Conservation (phyloP, 2,888 invertebrate genomes). For the Drosophila ezoana region DNA sequence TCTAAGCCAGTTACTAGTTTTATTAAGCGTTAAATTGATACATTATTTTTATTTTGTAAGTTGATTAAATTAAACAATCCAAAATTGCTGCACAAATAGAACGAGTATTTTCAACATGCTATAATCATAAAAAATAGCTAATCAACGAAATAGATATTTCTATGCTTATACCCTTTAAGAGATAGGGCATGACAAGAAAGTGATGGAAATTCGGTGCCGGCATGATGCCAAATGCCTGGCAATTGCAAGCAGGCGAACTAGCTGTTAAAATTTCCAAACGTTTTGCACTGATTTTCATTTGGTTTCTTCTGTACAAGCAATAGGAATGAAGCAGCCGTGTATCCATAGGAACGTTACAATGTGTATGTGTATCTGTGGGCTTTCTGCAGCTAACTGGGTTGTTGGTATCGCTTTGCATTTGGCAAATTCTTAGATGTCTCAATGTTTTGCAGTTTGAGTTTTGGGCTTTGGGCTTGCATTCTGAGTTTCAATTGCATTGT, state of each 20-base stretch:
- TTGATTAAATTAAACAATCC: too few relatives aligned
- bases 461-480: slow-evolving; percentile 52
- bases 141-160: too few relatives aligned
- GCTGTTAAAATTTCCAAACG: slow-evolving; percentile 62
- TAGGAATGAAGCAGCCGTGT: slow-evolving; percentile 18
- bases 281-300: slow-evolving; percentile 71
- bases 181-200: slow-evolving; percentile 30
- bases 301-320: slow-evolving; percentile 45
- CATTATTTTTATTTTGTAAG: too few relatives aligned
- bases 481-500: slow-evolving; percentile 75
- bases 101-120: too few relatives aligned
- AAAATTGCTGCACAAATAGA: too few relatives aligned
- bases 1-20: too few relatives aligned
- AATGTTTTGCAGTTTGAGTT: slow-evolving; percentile 57
- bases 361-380: slow-evolving; percentile 20
- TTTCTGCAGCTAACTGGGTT: slow-evolving; percentile 28
- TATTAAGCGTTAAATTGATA: too few relatives aligned
- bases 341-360: background rate
- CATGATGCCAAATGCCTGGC: slow-evolving; percentile 57
- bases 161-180: slow-evolving; percentile 2
- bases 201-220: slow-evolving; percentile 58
- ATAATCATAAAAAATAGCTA: background rate
- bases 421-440: slow-evolving; percentile 59
- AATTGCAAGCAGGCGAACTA: slow-evolving; percentile 36
- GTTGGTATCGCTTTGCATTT: slow-evolving; percentile 59